Base-by-base conservation (phyloP, 1,140 invertebrate genomes). In the Trachelipus rathkii region DNA sequence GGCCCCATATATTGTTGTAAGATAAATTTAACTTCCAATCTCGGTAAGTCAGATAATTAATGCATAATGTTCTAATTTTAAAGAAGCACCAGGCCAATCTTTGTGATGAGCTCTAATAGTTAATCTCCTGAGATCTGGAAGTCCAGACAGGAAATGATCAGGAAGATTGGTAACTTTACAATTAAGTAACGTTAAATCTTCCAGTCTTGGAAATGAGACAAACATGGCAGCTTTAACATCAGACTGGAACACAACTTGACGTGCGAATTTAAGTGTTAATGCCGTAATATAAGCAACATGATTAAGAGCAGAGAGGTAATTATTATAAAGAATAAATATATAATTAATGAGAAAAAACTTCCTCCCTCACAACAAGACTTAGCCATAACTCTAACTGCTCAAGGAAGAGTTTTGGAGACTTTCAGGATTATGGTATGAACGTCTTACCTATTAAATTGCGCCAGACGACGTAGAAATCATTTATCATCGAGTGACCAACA, bases 1-100 rank as follows among this genome's bases (percentile, higher is more conserved):
- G 88, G 23, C 88, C 88, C 88, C 91, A 91, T 86, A 96, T 93
- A 85, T 95, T 94, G 85, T 95, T 96, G 83, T 92, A 89, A 73
- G 92, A 92, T 10, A 97, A 85, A 85, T 97, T 94, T 70, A 97
- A 85, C 7, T 60, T 82, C 78, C 10, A 82, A 71, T 9, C 74
- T 77, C 4, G 60, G 24, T 13, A 70, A n/a, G 21, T 76, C 78
- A 23, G 8, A 82, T 71, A 13, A 77, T n/a, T n/a, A n/a, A n/a
- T n/a, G n/a, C n/a, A n/a, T n/a, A n/a, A n/a, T n/a, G n/a, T n/a
- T n/a, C n/a, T n/a, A n/a, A n/a, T n/a, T n/a, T n/a, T n/a, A n/a
- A n/a, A n/a, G n/a, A n/a, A n/a, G n/a, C n/a, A n/a, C n/a, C 73
- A 10, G 78, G 68, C 80, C 80, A 81, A 71, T 81, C 80, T 66